Evolutionary conservation across 2,113 vertebrate species (phyloP).

Genomic region (Chascanopsetta lugubris): DNA sequence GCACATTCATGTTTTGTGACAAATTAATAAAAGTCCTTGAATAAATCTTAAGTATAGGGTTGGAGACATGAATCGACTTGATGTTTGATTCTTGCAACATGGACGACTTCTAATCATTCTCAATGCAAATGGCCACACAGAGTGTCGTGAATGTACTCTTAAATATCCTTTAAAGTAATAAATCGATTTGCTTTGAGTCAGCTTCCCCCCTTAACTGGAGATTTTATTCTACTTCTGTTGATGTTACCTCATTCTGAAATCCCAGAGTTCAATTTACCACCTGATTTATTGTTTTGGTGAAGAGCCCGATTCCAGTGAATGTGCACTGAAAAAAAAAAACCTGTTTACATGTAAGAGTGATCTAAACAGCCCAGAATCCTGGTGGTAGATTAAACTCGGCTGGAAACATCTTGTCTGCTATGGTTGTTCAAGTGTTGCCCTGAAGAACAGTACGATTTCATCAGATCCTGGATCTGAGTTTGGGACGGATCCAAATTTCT

Average conservation of each 20-base stretch:
- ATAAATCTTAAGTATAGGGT: slow-evolving; percentile 63
- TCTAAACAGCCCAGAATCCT: slow-evolving; percentile 43
- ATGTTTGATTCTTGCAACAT: slow-evolving; percentile 46
- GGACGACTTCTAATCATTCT: slow-evolving; percentile 24
- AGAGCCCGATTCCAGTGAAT: slow-evolving; percentile 53
- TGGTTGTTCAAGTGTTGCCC: slow-evolving; percentile 46
- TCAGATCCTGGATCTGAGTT: slow-evolving; percentile 15
- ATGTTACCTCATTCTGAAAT: slow-evolving; percentile 39
- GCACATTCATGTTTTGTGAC: slow-evolving; percentile 75
- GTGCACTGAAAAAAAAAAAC: slow-evolving; percentile 64
- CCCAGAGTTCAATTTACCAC: slow-evolving; percentile 56
- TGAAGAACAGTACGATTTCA: slow-evolving; percentile 37
- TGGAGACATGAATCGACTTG: slow-evolving; percentile 59
- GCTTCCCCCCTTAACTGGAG: slow-evolving; percentile 17
- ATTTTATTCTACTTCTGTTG: slow-evolving; percentile 30
- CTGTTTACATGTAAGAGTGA: slow-evolving; percentile 75
- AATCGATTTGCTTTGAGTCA: slow-evolving; percentile 36
- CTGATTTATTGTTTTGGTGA: slow-evolving; percentile 49
- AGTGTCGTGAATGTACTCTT: slow-evolving; percentile 56
- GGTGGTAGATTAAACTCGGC: slow-evolving; percentile 45
- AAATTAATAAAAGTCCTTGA: slow-evolving; percentile 74
- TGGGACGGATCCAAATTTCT: slow-evolving; percentile 22
- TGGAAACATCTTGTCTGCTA: slow-evolving; percentile 41
- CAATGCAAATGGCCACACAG: slow-evolving; percentile 22
- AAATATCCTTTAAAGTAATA: slow-evolving; percentile 23